Conservation (phyloP, 2,113 vertebrate species). For the Haemorhous mexicanus region DNA sequence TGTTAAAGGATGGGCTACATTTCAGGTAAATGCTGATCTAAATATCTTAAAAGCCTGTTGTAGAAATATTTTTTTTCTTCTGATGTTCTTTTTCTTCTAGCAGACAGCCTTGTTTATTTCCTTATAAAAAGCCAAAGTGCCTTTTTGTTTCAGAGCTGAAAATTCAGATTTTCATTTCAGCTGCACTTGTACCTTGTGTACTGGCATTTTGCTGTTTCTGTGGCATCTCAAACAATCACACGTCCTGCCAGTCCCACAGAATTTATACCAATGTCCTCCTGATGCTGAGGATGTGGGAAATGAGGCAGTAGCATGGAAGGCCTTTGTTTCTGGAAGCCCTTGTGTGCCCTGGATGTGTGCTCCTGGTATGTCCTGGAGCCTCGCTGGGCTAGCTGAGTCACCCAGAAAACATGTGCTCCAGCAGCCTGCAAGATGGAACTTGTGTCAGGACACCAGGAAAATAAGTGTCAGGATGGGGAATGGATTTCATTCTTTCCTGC, state of each 20-base stretch:
- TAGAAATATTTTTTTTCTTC: slow-evolving; percentile 4
- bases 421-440: neutral
- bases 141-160: neutral
- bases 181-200: neutral
- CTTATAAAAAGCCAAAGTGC: neutral
- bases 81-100: neutral
- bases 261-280: neutral
- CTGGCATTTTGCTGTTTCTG: neutral
- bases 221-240: neutral
- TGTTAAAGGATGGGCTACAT: neutral
- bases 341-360: neutral
- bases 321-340: neutral
- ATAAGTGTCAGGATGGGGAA: neutral
- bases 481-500: neutral
- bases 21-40: neutral
- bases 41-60: neutral
- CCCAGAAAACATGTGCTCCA: neutral
- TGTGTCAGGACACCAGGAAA: slow-evolving; percentile 4
- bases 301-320: neutral
- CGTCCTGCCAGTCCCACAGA: neutral
- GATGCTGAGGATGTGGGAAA: neutral
- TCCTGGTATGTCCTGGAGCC: neutral
- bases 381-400: neutral
- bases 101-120: neutral
- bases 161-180: neutral